Evolutionary conservation across 2,888 invertebrate species (phyloP).

Genomic region (Brachypalpus laphriformis): DNA sequence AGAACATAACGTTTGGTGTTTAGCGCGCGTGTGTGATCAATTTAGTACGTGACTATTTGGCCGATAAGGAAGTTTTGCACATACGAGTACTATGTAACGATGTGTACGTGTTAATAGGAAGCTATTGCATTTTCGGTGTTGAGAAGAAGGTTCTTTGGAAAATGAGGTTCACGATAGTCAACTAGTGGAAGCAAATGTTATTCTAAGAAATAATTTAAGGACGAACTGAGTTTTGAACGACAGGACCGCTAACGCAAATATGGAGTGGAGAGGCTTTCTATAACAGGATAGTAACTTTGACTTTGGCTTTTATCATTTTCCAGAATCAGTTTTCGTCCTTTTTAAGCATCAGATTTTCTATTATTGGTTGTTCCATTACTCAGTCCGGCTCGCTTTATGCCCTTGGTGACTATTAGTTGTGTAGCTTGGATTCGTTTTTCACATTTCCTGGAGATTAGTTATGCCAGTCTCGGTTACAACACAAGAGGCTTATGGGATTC

Average conservation of each 20-base stretch:
- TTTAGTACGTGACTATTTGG: slow-evolving; percentile 64
- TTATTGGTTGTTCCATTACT: too few relatives aligned
- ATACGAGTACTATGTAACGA: slow-evolving; percentile 25
- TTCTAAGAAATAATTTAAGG: not conserved
- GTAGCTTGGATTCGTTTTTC: too few relatives aligned
- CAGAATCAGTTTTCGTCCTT: too few relatives aligned
- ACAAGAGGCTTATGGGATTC: too few relatives aligned
- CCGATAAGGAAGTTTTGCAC: slow-evolving; percentile 22
- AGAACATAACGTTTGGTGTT: slow-evolving; percentile 5
- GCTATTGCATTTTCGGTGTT: not conserved
- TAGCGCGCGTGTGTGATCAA: slow-evolving; percentile 59
- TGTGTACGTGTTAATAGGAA: slow-evolving; percentile 42
- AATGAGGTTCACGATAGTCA: not conserved
- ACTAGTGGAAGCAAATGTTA: not conserved
- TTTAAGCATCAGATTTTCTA: too few relatives aligned
- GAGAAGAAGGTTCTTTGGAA: not conserved
- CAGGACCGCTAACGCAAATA: not conserved
- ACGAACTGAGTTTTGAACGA: not conserved
- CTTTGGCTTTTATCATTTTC: too few relatives aligned
- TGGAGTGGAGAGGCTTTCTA: not conserved
- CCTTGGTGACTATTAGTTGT: too few relatives aligned
- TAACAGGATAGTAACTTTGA: too few relatives aligned
- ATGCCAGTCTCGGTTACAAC: too few relatives aligned
- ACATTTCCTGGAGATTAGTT: too few relatives aligned
- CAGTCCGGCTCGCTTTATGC: too few relatives aligned